Evolutionary conservation across 1,140 invertebrate species (phyloP).

Genomic region (Anastrepha obliqua): DNA sequence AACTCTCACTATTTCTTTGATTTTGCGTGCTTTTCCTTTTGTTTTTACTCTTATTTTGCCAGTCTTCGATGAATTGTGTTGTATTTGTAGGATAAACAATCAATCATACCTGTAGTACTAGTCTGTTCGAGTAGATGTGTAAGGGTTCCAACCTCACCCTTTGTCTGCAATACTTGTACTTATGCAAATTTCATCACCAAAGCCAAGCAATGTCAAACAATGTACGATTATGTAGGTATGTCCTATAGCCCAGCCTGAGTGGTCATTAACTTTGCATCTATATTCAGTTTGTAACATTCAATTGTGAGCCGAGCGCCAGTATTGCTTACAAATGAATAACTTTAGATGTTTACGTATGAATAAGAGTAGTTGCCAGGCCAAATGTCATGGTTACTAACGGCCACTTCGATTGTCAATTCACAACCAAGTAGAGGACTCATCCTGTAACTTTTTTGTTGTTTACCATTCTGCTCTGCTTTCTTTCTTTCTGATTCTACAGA

Average conservation of each 20-base stretch:
- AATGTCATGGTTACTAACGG: constrained; percentile 5
- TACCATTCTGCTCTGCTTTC: too few species aligned
- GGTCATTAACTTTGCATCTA: constrained; percentile 30
- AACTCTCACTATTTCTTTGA: background rate
- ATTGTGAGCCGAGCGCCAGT: background rate
- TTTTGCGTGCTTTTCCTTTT: background rate
- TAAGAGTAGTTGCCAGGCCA: background rate
- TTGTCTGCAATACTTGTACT: background rate
- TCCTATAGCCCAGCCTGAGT: background rate
- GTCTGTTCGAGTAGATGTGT: too few species aligned
- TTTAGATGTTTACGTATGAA: background rate
- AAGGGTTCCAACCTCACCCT: background rate
- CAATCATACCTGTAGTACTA: too few species aligned
- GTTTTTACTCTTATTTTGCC: background rate
- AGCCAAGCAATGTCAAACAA: background rate
- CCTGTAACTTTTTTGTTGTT: too few species aligned
- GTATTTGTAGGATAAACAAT: too few species aligned
- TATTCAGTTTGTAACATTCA: background rate
- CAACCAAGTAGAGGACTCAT: background rate
- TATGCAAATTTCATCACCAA: background rate
- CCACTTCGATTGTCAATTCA: background rate
- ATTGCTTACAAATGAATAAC: background rate
- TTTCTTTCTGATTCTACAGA: too few species aligned
- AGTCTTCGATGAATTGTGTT: too few species aligned
- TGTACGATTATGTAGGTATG: background rate